Percentiles rank a stretch among this genome's conserved stretches.
phyloP scores from a whole-genome alignment of 2,888 invertebrate genomes.

The Ramazzottius varieornatus region DNA sequence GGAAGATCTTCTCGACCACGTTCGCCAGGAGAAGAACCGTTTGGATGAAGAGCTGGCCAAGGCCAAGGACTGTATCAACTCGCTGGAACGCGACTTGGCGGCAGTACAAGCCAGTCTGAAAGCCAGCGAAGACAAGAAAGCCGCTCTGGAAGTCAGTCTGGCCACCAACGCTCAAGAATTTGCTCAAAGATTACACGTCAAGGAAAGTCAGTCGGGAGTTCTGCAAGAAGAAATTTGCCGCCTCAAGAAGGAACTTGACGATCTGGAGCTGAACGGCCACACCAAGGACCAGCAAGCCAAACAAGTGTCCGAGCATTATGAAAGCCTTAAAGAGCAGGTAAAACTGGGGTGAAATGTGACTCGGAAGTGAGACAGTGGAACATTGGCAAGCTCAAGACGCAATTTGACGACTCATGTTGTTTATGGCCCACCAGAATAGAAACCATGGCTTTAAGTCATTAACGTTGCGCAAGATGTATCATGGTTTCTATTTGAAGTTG shows the following conservation, averaged over 20 bases:
- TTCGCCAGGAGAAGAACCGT: slow-evolving; percentile 40
- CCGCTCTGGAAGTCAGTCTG: slow-evolving; percentile 6
- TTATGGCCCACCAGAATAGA: too few species aligned
- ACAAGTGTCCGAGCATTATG: neutral
- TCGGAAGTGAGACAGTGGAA: too few species aligned
- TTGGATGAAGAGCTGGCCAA: slow-evolving; percentile 26
- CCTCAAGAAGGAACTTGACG: neutral
- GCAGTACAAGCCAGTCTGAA: neutral
- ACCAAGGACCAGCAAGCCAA: neutral
- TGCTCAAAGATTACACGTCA: neutral
- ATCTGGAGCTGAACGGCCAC: neutral
- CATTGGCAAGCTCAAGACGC: too few species aligned
- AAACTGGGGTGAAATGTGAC: too few species aligned
- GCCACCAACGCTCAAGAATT: slow-evolving; percentile 5
- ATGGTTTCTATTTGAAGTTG: too few species aligned
- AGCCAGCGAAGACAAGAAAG: neutral
- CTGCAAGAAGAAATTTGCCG: neutral
- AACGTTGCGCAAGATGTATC: too few species aligned
- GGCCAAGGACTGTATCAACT: neutral
- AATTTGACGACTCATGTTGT: too few species aligned
- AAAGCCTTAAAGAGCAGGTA: neutral
- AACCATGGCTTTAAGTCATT: too few species aligned
- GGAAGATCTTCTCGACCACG: slow-evolving; percentile 34
- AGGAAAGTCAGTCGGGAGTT: neutral
- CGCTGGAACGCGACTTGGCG: neutral